phyloP scores from a whole-genome alignment of 2,888 invertebrate species.

The Tryphoninae sp. region DNA sequence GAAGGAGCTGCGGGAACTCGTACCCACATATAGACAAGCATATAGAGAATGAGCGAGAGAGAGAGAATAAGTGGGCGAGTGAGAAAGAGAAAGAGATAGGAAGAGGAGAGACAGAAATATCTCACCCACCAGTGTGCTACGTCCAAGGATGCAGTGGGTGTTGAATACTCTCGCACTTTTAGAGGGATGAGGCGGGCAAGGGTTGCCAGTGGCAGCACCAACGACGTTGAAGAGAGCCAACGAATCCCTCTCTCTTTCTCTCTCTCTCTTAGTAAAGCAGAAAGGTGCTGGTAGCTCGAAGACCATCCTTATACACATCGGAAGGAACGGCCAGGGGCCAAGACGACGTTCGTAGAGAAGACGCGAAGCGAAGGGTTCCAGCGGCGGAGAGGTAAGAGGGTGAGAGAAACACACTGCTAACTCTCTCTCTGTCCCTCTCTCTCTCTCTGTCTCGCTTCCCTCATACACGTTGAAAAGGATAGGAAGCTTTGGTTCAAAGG shows the following conservation, averaged over 20 bases:
- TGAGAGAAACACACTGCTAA: conserved; percentile 55
- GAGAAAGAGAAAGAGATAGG: conserved; percentile 51
- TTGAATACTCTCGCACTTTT: conserved; percentile 17
- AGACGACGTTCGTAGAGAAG: conserved; percentile 53
- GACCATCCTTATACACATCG: conserved; percentile 21
- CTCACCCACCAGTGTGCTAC: conserved; percentile 12
- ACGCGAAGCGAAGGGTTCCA: conserved; percentile 41
- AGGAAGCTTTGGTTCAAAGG: conserved; percentile 58
- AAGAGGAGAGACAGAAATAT: conserved; percentile 37
- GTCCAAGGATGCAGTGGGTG: conserved; percentile 26
- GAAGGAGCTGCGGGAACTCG: conserved; percentile 47
- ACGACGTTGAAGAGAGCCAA: conserved; percentile 43
- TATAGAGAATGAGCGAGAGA: conserved; percentile 49
- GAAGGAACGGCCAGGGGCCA: conserved; percentile 56
- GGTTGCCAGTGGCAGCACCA: conserved; percentile 54
- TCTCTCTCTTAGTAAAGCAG: conserved; percentile 13
- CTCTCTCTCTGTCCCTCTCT: background rate
- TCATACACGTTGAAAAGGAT: conserved; percentile 44
- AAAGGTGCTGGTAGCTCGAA: conserved; percentile 47
- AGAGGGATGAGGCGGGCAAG: conserved; percentile 47
- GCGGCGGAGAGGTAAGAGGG: conserved; percentile 48
- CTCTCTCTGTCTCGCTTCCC: background rate
- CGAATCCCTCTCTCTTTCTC: conserved; percentile 22
- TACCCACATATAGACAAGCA: conserved; percentile 35
- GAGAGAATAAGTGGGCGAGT: conserved; percentile 53